Base-by-base conservation (phyloP, 2,113 vertebrate species). In the Clarias gariepinus region DNA sequence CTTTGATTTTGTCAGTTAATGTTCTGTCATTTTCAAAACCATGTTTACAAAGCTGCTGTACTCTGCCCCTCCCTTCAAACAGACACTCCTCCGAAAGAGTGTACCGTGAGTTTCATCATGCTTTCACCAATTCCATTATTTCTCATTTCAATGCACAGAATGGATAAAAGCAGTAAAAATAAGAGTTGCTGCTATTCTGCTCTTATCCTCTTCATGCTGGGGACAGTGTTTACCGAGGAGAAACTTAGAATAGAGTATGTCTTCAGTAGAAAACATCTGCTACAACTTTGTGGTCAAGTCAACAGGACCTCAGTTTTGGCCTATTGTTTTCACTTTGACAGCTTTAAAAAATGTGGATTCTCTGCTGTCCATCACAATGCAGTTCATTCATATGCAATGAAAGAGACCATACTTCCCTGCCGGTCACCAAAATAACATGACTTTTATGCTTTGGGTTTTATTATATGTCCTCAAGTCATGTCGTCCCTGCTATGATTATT, bases 341-440 rank as follows among this genome's bases (percentile, higher is more conserved):
- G 88, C 88, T 89, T 87, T 91, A 86, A 89, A 91, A 91, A 58
- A 11, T 53, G 82, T 87, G 88, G 88, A 91, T 90, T 90, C 81
- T 69, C 47, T 87, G 83, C 91, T 90, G 91, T 86, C 84, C 92
- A 92, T 91, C 84, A 92, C 87, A 91, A 92, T 92, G 92, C 93
- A 94, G 92, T 86, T 90, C 91, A 86, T 89, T 91, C 93, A 93
- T 94, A 95, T 95, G 94, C 94, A 94, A 93, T 89, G 91, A 89
- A 91, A 87, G 84, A 86, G 87, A 91, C 64, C 87, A 89, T 76
- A 52, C 28, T 83, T 83, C 83, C 52, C 61, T 61, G 84, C 89
- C 88, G 92, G 80, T 91, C 88, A 12, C 85, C 85, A 87, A 85
- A 87, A 87, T 71, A 41, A 85, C 84, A 82, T 61, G 68, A 88